Base-by-base conservation (phyloP, 2,113 vertebrate genomes). In the Bos indicus region DNA sequence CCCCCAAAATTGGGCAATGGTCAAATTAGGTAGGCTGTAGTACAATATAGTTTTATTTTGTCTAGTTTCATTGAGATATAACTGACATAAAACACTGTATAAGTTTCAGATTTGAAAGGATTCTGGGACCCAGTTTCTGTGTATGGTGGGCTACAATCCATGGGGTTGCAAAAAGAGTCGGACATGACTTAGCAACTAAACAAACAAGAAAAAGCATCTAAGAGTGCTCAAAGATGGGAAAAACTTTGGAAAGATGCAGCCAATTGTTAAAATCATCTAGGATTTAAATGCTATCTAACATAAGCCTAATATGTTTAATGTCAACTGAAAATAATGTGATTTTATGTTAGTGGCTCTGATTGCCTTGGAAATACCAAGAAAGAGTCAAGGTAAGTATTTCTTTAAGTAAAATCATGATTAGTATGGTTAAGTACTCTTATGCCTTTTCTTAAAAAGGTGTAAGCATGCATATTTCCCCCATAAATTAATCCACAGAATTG, bases 301-400 rank as follows among this genome's bases (percentile, higher is more conserved):
- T 51, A 80, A 40, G 30, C 46, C 74, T 87, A 83, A n/a, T 48
- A n/a, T 48, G 30, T 87, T 96, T 93, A 96, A 95, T 96, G 92
- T 95, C 89, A 98, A 92, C 46, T 57, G 40, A 74, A 97, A 96
- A 97, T 95, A 97, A 94, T 80, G 71, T 89, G 71, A 54, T 95
- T 40, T 94, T 36, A 93, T 78, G 78, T 91, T 95, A 96, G 96
- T 88, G 28, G 43, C n/a, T 90, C 19, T 81, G 36, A 60, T 56
- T 87, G 25, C 36, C 21, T 91, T 81, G 67, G 86, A 96, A 96
- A 96, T 97, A 96, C 33, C 64, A 94, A 94, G 33, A 71, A 25
- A 74, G 23, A 88, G 12, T 80, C 33, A 60, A 80, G 40, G 3
- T 62, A 89, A 64, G 54, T 54, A 43, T 97, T 89, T 74, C 82